Conservation (phyloP, 2,888 invertebrate genomes). For the Phania funesta region DNA sequence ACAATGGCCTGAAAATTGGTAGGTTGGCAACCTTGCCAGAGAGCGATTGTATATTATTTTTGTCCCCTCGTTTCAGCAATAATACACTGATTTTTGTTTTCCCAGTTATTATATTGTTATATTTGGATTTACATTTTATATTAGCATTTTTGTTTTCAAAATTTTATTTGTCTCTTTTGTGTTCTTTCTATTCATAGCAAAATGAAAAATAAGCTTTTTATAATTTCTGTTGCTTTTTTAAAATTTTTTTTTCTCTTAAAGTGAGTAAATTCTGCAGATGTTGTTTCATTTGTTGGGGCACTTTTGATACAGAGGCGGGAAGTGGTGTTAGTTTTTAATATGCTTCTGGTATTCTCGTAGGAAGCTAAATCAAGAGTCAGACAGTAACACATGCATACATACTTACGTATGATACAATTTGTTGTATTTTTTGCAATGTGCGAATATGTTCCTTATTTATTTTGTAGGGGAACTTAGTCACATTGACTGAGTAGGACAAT, state of each 20-base stretch:
- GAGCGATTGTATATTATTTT: background rate
- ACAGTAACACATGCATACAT: background rate
- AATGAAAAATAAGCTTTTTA: conserved; percentile 14
- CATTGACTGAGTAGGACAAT: conserved; percentile 7
- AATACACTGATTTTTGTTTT: conserved; percentile 16
- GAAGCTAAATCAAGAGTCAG: background rate
- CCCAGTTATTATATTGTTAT: background rate
- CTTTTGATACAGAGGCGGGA: conserved; percentile 20
- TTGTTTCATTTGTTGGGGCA: conserved; percentile 31
- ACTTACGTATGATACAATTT: background rate
- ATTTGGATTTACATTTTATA: conserved; percentile 5
- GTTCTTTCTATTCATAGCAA: conserved; percentile 45
- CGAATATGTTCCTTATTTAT: background rate
- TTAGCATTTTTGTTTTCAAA: conserved; percentile 21
- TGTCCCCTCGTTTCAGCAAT: background rate
- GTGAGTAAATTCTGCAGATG: conserved; percentile 30
- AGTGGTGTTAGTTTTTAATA: background rate
- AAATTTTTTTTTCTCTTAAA: background rate
- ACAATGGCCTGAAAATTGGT: no score
- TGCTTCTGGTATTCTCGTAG: conserved; percentile 6
- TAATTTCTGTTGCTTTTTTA: background rate
- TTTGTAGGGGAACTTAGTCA: conserved; percentile 25
- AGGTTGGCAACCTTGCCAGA: no score
- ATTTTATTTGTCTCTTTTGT: background rate
- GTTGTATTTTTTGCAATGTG: background rate